Evolutionary conservation across 2,888 invertebrate genomes (phyloP).

Genomic region (Cordylochernes scorpioides): DNA sequence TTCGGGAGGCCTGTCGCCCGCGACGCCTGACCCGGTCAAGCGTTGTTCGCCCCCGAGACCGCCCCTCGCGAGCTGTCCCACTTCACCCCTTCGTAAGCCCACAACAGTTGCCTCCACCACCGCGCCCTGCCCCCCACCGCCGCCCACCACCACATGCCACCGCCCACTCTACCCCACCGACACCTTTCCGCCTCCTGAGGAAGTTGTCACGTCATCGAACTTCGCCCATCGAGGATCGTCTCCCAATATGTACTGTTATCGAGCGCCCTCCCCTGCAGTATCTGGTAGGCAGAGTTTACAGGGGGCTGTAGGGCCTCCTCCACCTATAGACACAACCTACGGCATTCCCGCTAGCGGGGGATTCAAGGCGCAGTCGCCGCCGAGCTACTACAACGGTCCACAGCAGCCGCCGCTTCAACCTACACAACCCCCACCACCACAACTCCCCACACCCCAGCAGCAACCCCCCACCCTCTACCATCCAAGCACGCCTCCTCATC

Average conservation of each 20-base stretch:
- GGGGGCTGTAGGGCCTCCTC: constrained; percentile 6
- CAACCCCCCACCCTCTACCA: neutral
- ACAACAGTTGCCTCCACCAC: constrained; percentile 6
- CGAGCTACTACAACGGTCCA: constrained; percentile 4
- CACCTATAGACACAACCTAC: constrained; percentile 8
- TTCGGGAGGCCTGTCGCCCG: too few species aligned
- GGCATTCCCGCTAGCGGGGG: neutral
- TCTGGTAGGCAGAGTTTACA: constrained; percentile 5
- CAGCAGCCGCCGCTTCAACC: constrained; percentile 4
- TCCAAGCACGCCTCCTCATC: neutral
- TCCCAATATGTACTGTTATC: constrained; percentile 9
- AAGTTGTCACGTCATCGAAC: constrained; percentile 1
- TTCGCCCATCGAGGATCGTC: constrained; percentile 7
- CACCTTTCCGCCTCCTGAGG: neutral
- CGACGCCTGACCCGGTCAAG: too few species aligned
- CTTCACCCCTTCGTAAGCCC: constrained; percentile 5
- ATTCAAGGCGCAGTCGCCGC: constrained; percentile 5
- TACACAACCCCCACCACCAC: neutral
- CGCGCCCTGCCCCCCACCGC: constrained; percentile 8
- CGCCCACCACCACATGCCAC: constrained; percentile 6
- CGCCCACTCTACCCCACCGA: neutral
- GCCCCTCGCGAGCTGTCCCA: too few species aligned
- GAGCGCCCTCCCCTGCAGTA: constrained; percentile 9
- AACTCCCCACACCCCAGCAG: neutral
- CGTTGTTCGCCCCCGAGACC: too few species aligned